Conservation (phyloP, 1,140 invertebrate species). For the Drosophila yakuba region DNA sequence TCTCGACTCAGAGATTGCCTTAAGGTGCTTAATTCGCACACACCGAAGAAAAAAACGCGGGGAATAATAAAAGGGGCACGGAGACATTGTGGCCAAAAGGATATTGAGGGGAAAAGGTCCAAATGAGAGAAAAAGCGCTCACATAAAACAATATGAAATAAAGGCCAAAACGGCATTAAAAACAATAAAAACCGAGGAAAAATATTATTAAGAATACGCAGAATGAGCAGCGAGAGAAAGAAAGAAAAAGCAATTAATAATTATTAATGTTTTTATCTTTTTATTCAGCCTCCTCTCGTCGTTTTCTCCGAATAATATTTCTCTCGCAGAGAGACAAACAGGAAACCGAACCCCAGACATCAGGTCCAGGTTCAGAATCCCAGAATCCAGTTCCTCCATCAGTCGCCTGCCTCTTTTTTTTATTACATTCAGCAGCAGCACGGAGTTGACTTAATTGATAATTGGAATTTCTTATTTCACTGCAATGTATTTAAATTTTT, state of each 20-base stretch:
- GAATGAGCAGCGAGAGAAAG: background rate
- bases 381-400: conserved; percentile 25
- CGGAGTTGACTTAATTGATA: conserved; percentile 77
- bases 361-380: conserved; percentile 8
- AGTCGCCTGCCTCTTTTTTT: conserved; percentile 33
- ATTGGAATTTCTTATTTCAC: conserved; percentile 68
- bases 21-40: conserved; percentile 35
- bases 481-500: conserved; percentile 79
- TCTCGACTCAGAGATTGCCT: conserved; percentile 35
- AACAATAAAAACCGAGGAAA: conserved; percentile 33
- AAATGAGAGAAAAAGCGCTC: conserved; percentile 40
- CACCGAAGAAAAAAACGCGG: conserved; percentile 22
- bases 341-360: conserved; percentile 38
- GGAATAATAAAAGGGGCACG: background rate
- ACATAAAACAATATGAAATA: conserved; percentile 59
- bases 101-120: conserved; percentile 30
- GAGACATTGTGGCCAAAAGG: conserved; percentile 44
- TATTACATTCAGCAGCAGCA: conserved; percentile 62
- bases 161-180: conserved; percentile 66
- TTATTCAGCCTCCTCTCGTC: conserved; percentile 46
- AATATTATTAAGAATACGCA: conserved; percentile 56
- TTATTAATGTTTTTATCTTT: conserved; percentile 83
- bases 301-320: conserved; percentile 35
- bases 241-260: conserved; percentile 76
- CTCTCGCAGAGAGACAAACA: conserved; percentile 30